Evolutionary conservation across 2,888 invertebrate genomes (phyloP).

Genomic region (Lissonota sp.): DNA sequence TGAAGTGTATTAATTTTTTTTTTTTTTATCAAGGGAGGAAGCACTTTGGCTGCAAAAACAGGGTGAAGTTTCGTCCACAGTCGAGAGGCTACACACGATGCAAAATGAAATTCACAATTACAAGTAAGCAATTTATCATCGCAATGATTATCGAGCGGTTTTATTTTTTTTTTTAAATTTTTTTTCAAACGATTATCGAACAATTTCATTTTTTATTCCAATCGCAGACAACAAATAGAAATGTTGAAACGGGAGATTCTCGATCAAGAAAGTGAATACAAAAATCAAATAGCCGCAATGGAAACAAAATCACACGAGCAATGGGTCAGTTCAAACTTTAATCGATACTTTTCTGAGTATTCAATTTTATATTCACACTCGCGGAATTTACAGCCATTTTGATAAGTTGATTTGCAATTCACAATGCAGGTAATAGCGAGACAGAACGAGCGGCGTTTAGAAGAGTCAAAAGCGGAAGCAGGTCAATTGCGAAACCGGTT

Average conservation of each 20-base stretch:
- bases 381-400: conserved; percentile 2
- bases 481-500: conserved; percentile 88
- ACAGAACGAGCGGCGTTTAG: conserved; percentile 92
- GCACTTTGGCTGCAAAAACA: conserved; percentile 92
- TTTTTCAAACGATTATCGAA: background rate
- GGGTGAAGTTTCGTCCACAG: conserved; percentile 92
- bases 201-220: conserved; percentile 55
- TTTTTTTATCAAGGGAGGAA: conserved; percentile 87
- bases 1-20: conserved; percentile 8
- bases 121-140: conserved; percentile 86
- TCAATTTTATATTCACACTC: conserved; percentile 8
- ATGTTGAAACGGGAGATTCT: conserved; percentile 92
- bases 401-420: background rate
- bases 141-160: background rate
- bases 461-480: conserved; percentile 91
- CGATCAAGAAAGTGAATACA: conserved; percentile 91
- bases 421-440: conserved; percentile 88
- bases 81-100: conserved; percentile 91
- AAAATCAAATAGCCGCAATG: conserved; percentile 90
- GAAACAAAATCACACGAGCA: conserved; percentile 94
- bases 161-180: no score
- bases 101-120: conserved; percentile 92
- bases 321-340: conserved; percentile 85
- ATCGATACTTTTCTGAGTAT: no score
- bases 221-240: conserved; percentile 87